Evolutionary conservation across 1,140 invertebrate species (phyloP).

Genomic region (Yoshiicerus persimilis): DNA sequence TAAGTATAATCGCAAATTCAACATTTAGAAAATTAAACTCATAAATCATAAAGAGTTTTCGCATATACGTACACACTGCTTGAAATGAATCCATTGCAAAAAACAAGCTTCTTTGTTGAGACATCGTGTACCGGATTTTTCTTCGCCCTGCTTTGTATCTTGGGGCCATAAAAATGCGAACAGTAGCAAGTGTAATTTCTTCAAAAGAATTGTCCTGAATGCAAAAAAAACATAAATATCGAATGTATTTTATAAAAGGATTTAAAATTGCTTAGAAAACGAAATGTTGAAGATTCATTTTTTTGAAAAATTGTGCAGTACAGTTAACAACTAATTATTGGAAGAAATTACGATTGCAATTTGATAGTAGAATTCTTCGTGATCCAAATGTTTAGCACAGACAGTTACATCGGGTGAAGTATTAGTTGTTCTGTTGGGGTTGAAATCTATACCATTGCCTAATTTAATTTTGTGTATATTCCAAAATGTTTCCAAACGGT

Average conservation of each 20-base stretch:
- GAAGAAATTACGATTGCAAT: background rate
- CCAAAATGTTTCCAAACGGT: background rate
- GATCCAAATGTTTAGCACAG: conserved; percentile 25
- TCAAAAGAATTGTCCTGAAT: background rate
- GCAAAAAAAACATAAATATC: too few species aligned
- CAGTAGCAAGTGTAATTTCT: background rate
- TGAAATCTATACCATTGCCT: background rate
- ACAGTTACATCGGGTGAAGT: background rate
- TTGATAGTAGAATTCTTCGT: conserved; percentile 9
- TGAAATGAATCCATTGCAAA: background rate
- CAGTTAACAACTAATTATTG: too few species aligned
- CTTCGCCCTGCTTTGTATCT: background rate
- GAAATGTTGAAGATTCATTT: too few species aligned
- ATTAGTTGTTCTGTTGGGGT: background rate
- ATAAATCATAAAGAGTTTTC: background rate
- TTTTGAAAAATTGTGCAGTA: background rate
- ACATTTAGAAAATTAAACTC: background rate
- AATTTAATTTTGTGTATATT: background rate
- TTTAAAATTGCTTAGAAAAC: too few species aligned
- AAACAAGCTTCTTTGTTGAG: background rate
- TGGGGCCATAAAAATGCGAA: background rate
- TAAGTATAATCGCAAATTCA: too few species aligned
- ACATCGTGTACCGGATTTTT: background rate
- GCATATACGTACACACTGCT: background rate
- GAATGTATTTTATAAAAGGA: too few species aligned